These are phyloP conservation scores for Sylvilagus floridanus DNA, from an alignment of 2,797 vertebrate species.

Conservation along the genomic window DNA sequence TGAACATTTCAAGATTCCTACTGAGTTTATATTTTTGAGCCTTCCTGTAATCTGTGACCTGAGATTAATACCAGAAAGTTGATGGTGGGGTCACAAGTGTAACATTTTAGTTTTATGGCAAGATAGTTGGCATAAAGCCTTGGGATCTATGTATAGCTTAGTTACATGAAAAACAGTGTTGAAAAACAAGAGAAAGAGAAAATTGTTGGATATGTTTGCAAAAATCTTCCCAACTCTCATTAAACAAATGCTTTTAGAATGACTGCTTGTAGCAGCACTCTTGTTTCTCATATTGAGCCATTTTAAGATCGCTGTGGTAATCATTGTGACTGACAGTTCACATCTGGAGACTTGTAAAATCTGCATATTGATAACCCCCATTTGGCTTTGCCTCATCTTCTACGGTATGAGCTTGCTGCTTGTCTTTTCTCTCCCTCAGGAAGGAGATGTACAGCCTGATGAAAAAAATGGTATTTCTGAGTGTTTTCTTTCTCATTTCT, in stretches of 20 bases:
- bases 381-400: conserved; percentile 69
- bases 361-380: conserved; percentile 73
- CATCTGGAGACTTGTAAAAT: conserved; percentile 78
- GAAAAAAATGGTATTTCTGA: conserved; percentile 32
- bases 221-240: conserved; percentile 62
- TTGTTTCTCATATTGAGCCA: conserved; percentile 50
- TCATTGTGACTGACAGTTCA: conserved; percentile 75
- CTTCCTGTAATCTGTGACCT: conserved; percentile 50
- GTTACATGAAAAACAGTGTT: conserved; percentile 58
- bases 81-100: conserved; percentile 66
- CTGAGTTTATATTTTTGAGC: conserved; percentile 54
- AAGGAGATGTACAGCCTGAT: conserved; percentile 52
- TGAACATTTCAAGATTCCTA: conserved; percentile 74
- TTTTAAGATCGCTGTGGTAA: conserved; percentile 66
- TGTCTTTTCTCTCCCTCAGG: conserved; percentile 61
- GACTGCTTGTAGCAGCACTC: conserved; percentile 66
- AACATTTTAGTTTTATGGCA: conserved; percentile 68
- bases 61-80: conserved; percentile 64
- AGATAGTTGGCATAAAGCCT: conserved; percentile 55
- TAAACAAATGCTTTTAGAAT: conserved; percentile 71
- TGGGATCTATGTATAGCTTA: conserved; percentile 62
- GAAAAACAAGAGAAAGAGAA: conserved; percentile 62
- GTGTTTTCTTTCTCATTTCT: conserved; percentile 50
- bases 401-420: conserved; percentile 47
- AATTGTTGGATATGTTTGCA: conserved; percentile 70